Percentiles rank a stretch among this genome's conserved stretches.
Conservation (phyloP, 2,888 invertebrate species). For the Myathropa florea region DNA sequence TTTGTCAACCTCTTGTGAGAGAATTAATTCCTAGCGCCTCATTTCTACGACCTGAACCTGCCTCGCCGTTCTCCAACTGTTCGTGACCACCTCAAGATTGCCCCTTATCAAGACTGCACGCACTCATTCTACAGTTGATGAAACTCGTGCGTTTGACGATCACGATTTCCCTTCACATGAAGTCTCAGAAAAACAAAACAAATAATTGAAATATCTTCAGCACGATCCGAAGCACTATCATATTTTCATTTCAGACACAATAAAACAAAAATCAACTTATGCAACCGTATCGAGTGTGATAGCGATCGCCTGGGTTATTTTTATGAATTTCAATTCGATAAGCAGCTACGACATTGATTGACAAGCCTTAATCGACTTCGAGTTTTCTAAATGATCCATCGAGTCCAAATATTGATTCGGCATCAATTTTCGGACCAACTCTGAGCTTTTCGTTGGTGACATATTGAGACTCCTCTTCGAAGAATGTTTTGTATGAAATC, state of each 20-base stretch:
- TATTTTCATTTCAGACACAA: background rate
- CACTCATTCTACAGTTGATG: background rate
- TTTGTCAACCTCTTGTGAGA: too few relatives aligned
- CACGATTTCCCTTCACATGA: background rate
- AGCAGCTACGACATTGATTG: background rate
- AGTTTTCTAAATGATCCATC: slow-evolving; percentile 77
- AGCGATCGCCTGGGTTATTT: background rate
- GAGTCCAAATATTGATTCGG: slow-evolving; percentile 75
- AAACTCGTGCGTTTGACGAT: background rate
- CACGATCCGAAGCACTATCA: background rate
- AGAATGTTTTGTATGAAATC: slow-evolving; percentile 71
- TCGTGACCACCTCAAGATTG: background rate
- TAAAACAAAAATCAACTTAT: background rate
- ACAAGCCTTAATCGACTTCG: slow-evolving; percentile 74
- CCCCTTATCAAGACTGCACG: background rate
- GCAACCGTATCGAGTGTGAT: background rate
- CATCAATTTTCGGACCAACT: slow-evolving; percentile 71
- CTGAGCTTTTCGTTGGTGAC: slow-evolving; percentile 75
- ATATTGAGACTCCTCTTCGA: slow-evolving; percentile 75
- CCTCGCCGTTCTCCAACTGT: background rate
- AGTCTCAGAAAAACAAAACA: background rate
- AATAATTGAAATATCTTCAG: background rate
- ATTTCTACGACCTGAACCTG: background rate
- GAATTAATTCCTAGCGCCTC: background rate
- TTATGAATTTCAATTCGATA: background rate